Base-by-base conservation (phyloP, 1,140 invertebrate genomes). In the Hyphantria cunea region DNA sequence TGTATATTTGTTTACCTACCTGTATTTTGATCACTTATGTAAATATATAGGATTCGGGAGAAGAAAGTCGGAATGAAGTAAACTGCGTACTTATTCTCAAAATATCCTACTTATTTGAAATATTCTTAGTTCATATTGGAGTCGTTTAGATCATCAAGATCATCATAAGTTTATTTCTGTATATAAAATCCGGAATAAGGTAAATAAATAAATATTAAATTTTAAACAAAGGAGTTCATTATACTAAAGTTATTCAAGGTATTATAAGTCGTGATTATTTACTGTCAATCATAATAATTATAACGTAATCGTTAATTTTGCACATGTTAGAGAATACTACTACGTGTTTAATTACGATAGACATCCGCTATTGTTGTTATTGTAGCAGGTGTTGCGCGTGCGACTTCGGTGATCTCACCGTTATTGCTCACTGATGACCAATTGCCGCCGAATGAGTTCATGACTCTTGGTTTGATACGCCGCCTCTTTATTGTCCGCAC, bases 341-440 rank as follows among this genome's bases (percentile, higher is more conserved):
- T 54, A 44, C 31, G 42, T 65, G 56, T 64, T 56, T 63, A 65
- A 58, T 71, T 66, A 60, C 66, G 61, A 51, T 68, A 68, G 52
- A 64, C 68, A 61, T 66, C 67, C 56, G 60, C 41, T 62, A 54
- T 67, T 64, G 60, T 67, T 64, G 60, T 64, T 52, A 67, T 71
- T 64, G 61, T 60, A 54, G 47, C 72, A 74, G 72, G 75, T 77
- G 74, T 66, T 61, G 58, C 60, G 64, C 60, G 52, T 72, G 60
- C 52, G 56, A 41, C 45, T 52, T 17, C 41, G 58, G 51, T 78
- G 75, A 78, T 78, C 75, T 78, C 75, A 78, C 70, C 75, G 60
- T 60, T 66, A 68, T 78, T 75, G 75, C 75, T 78, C 68, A 78
- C 70, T 69, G 70, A 74, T 74, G 66, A 72, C 67, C 72, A 69